Conservation (phyloP, 2,888 invertebrate species). For the Trimorus sp. region DNA sequence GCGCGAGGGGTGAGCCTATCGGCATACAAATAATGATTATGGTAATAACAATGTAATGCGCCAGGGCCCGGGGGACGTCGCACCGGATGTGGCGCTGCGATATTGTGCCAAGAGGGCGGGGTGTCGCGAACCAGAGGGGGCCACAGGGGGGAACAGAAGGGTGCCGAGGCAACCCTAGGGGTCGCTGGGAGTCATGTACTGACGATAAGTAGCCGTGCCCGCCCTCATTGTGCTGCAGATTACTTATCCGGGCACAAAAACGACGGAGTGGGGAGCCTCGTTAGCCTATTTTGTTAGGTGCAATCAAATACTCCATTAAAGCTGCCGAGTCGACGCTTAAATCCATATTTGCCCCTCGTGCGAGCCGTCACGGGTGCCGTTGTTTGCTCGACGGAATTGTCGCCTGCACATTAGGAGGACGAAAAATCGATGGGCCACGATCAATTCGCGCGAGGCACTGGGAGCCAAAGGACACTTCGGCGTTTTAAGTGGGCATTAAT, state of each 20-base stretch:
- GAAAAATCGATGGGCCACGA: slow-evolving; percentile 18
- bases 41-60: slow-evolving; percentile 68
- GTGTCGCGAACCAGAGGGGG: slow-evolving; percentile 40
- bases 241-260: slow-evolving; percentile 61
- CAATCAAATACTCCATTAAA: slow-evolving; percentile 53
- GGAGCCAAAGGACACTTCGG: neutral
- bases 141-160: slow-evolving; percentile 19
- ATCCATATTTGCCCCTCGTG: slow-evolving; percentile 28
- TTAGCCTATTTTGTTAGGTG: slow-evolving; percentile 53
- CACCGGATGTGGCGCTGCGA: slow-evolving; percentile 72
- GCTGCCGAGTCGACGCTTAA: slow-evolving; percentile 6
- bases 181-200: slow-evolving; percentile 46
- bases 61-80: slow-evolving; percentile 65
- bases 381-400: slow-evolving; percentile 32
- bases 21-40: slow-evolving; percentile 71
- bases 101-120: slow-evolving; percentile 72
- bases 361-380: neutral
- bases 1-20: slow-evolving; percentile 63
- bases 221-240: slow-evolving; percentile 57
- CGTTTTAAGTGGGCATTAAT: neutral
- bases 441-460: slow-evolving; percentile 14
- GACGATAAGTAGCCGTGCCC: slow-evolving; percentile 54
- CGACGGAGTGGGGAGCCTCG: slow-evolving; percentile 27
- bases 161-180: slow-evolving; percentile 40
- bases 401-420: slow-evolving; percentile 1